Evolutionary conservation across 2,888 invertebrate species (phyloP).

Genomic region (Melieria omissa): DNA sequence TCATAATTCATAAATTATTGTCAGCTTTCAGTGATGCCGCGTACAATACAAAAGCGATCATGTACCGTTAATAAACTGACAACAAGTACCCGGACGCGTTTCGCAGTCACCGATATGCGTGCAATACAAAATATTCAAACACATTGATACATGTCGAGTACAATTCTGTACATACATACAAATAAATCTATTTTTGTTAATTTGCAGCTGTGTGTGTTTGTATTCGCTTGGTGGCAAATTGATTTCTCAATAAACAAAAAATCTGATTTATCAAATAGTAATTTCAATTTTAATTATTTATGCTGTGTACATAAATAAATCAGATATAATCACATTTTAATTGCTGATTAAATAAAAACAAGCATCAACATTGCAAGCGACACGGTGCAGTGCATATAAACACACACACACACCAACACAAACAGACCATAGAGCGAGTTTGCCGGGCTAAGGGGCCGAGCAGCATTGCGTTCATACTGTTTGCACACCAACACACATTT

Average conservation of each 20-base stretch:
- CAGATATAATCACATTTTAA: conserved; percentile 21
- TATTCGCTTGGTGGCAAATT: neutral
- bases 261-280: neutral
- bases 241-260: conserved; percentile 7
- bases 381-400: neutral
- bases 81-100: too few species aligned
- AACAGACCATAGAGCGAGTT: neutral
- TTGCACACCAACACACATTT: too few species aligned
- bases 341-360: conserved; percentile 27
- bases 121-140: too few species aligned
- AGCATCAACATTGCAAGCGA: neutral
- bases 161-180: too few species aligned
- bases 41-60: too few species aligned
- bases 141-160: too few species aligned
- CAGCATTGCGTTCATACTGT: too few species aligned
- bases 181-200: neutral
- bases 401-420: conserved; percentile 22
- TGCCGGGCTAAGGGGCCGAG: too few species aligned
- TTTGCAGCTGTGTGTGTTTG: neutral
- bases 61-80: too few species aligned
- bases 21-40: too few species aligned
- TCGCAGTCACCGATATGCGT: too few species aligned
- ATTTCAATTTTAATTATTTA: conserved; percentile 7
- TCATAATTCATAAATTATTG: too few species aligned
- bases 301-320: conserved; percentile 1